A percentile compares a stretch with the other conserved stretches of the same genome.
Conservation (phyloP, 2,113 vertebrate species). For the Rhadina sibilatrix region DNA sequence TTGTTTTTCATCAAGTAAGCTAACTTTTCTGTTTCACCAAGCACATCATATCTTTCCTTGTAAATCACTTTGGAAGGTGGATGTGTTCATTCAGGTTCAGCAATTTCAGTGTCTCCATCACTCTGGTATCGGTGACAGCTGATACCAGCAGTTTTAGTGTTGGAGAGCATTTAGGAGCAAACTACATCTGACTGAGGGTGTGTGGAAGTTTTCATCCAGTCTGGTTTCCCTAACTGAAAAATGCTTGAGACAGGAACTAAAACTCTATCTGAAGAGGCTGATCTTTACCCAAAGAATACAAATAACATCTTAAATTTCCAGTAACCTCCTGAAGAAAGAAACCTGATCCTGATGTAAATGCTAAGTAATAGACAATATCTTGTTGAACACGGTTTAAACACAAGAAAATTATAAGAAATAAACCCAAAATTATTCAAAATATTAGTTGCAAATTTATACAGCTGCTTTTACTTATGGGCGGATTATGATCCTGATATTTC, state of each 20-base stretch:
- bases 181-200: neutral
- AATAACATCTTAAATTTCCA: neutral
- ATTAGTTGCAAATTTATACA: neutral
- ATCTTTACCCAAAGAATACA: neutral
- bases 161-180: neutral
- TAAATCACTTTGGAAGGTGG: neutral
- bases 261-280: neutral
- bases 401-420: neutral
- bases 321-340: neutral
- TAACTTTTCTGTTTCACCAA: neutral
- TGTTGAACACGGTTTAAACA: neutral
- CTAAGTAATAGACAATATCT: neutral
- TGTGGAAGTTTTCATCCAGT: neutral
- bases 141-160: neutral
- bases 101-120: neutral
- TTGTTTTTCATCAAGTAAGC: neutral
- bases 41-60: rapidly evolving
- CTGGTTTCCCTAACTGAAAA: neutral
- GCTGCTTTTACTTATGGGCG: neutral
- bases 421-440: neutral
- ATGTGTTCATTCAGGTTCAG: neutral
- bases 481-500: neutral
- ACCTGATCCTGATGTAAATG: neutral
- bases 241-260: neutral
- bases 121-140: neutral